Evolutionary conservation across 1,140 invertebrate genomes (phyloP), one percentile per base, ranked within the genome.

Genomic region (Apis florea): DNA sequence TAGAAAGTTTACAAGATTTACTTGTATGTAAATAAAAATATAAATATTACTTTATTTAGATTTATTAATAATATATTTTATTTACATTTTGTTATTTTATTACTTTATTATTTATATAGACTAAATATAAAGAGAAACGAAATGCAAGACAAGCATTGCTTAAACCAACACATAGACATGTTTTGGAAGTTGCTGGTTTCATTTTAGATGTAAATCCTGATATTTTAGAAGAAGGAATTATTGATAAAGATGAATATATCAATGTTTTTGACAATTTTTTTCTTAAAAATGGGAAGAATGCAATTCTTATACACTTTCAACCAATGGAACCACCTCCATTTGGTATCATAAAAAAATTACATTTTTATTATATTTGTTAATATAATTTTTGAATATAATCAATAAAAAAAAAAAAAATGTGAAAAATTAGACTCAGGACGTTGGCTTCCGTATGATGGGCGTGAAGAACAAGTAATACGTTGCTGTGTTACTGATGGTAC

Each of bases 111-210:
- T 64, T 12, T 47, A 21, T 53, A 1, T 69, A 95, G 94, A 91
- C 90, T 49, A 94, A 94, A 90, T 94, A 93, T 64, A 95, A 94
- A 86, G 94, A 94, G 83, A 89, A 91, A 70, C 92, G 95, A 66
- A 93, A 92, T 63, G 89, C 89, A 49, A 92, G 96, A 81, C 89
- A 94, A 84, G 91, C 90, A 73, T 90, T 89, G 47, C 80, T 96
- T 17, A 95, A 94, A 87, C 91, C 94, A 12, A 94, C 94, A 31
- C 95, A 96, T 85, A 94, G 94, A 79, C 95, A 95, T 89, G 90
- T 97, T 19, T 91, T 96, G 61, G 96, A 96, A 84, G 94, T 95
- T 77, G 95, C 94, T 54, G 95, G 95, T n/a, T 92, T 94, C 26
- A 94, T 95, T 84, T 91, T 95, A 67, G 94, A 95, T 84, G 91